Evolutionary conservation across 2,113 vertebrate genomes (phyloP).

Genomic region (Callospermophilus lateralis): DNA sequence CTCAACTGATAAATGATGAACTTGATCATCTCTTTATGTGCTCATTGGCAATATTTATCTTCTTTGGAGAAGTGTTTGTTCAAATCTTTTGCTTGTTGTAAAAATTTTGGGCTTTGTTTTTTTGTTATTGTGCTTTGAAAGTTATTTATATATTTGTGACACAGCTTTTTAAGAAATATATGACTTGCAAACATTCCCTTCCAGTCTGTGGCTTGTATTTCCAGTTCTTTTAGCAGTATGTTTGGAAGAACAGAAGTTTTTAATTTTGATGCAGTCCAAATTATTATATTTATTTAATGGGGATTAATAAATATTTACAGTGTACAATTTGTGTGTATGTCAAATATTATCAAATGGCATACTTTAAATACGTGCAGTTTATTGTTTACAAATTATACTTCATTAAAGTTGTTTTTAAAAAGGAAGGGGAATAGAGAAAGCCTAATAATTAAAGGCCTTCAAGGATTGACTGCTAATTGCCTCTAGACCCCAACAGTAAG

Average conservation of each 20-base stretch:
- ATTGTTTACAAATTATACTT: neutral
- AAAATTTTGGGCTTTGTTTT: neutral
- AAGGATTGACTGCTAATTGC: neutral
- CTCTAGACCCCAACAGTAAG: neutral
- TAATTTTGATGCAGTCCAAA: neutral
- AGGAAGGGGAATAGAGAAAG: neutral
- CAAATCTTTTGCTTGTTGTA: neutral
- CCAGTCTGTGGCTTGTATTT: neutral
- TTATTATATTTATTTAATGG: conserved; percentile 2
- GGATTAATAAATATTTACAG: neutral
- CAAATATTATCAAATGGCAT: neutral
- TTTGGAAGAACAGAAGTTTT: neutral
- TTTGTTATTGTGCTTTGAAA: neutral
- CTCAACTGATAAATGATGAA: neutral
- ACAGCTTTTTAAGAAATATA: neutral
- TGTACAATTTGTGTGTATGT: neutral
- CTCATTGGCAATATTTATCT: neutral
- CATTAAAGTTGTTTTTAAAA: neutral
- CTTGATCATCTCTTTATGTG: neutral
- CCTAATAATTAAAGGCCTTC: neutral
- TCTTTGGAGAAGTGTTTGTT: neutral
- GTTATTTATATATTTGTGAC: neutral
- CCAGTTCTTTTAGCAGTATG: neutral
- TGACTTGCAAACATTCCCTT: neutral
- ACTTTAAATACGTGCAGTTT: neutral